These are phyloP conservation scores for Amphibalanus amphitrite DNA, from an alignment of 1,140 invertebrate genomes.

Conservation along the genomic window DNA sequence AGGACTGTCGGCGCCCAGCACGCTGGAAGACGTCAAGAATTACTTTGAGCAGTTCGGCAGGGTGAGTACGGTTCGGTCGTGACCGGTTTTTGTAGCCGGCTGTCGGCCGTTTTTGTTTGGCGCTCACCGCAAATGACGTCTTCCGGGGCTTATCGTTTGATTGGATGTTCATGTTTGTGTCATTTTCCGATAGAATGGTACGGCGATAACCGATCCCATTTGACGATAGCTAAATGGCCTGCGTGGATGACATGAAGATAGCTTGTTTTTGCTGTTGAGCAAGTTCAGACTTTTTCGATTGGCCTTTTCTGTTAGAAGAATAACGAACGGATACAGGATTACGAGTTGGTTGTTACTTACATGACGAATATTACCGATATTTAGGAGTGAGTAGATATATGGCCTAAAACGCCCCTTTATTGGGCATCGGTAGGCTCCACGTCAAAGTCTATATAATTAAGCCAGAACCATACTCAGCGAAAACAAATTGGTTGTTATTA, in stretches of 20 bases:
- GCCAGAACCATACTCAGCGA: neutral
- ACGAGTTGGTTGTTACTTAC: too few relatives aligned
- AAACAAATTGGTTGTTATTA: neutral
- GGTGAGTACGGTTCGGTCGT: slow-evolving; percentile 47
- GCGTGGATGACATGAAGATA: too few relatives aligned
- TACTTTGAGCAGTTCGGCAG: slow-evolving; percentile 99
- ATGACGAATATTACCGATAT: too few relatives aligned
- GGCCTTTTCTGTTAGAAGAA: too few relatives aligned
- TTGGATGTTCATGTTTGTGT: neutral
- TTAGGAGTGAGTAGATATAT: too few relatives aligned
- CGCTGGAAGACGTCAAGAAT: slow-evolving; percentile 97
- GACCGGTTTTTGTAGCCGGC: slow-evolving; percentile 6
- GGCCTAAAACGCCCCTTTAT: neutral
- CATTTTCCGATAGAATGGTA: neutral
- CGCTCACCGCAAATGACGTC: neutral
- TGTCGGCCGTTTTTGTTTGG: slow-evolving; percentile 2
- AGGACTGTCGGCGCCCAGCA: slow-evolving; percentile 94
- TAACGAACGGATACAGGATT: too few relatives aligned
- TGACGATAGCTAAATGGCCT: neutral
- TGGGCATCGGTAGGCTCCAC: neutral
- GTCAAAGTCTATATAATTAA: neutral
- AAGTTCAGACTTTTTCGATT: too few relatives aligned
- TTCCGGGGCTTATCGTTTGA: slow-evolving; percentile 6
- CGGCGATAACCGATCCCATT: too few relatives aligned
- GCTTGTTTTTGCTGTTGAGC: too few relatives aligned